Percentiles rank a stretch among this genome's conserved stretches.
Evolutionary conservation across 2,113 vertebrate species (phyloP).

Genomic region (Oenanthe oenanthe): DNA sequence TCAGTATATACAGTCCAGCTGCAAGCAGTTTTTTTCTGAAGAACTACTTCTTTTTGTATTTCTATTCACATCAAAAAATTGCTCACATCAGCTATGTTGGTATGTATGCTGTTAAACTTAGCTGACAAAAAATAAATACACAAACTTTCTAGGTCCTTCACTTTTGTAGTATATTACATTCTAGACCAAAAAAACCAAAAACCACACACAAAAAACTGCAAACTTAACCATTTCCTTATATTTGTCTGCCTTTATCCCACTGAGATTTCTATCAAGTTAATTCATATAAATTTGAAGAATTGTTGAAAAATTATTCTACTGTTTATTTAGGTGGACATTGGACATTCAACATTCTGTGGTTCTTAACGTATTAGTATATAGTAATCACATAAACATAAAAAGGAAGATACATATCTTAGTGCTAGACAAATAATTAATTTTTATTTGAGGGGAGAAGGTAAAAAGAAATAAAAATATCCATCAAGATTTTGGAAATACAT

Average conservation of each 20-base stretch:
- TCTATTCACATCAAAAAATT: background rate
- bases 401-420: constrained; percentile 54
- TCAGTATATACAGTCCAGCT: background rate
- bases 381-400: constrained; percentile 25
- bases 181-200: background rate
- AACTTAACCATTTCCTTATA: background rate
- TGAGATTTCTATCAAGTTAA: background rate
- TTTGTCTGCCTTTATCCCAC: background rate
- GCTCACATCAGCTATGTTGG: background rate
- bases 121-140: background rate
- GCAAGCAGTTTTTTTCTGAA: background rate
- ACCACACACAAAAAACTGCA: no score
- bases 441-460: background rate
- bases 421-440: constrained; percentile 61
- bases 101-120: background rate
- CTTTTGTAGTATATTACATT: background rate
- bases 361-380: constrained; percentile 1
- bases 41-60: background rate
- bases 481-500: constrained; percentile 23
- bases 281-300: background rate
- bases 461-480: constrained; percentile 22
- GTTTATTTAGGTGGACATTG: background rate
- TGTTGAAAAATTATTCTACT: background rate
- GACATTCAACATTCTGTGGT: background rate
- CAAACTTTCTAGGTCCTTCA: background rate